These are phyloP conservation scores for Poecilia velifera DNA, from an alignment of 2,797 vertebrate genomes.

Conservation along the genomic window DNA sequence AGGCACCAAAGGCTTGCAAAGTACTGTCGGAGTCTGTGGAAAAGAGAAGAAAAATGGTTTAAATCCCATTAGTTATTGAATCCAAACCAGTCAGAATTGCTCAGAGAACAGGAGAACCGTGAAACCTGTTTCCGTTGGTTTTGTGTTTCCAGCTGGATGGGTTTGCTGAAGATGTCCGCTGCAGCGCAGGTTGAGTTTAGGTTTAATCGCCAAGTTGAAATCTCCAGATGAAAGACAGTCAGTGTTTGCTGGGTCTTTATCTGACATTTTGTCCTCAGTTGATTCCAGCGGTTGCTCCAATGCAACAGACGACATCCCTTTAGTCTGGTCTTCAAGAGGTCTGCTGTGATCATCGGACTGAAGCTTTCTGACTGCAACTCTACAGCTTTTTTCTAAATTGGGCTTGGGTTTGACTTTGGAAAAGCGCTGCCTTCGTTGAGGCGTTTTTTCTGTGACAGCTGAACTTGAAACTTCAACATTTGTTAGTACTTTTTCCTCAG, in stretches of 20 bases:
- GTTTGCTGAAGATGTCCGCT: constrained; percentile 24
- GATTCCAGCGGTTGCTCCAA: constrained; percentile 25
- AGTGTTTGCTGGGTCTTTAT: not conserved
- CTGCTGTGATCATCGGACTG: not conserved
- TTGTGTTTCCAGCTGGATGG: constrained; percentile 3
- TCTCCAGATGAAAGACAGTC: not conserved
- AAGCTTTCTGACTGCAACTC: constrained; percentile 25
- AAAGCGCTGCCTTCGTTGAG: constrained; percentile 41
- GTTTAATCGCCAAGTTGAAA: constrained; percentile 37
- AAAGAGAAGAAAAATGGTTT: not conserved
- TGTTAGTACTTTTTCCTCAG: constrained; percentile 16
- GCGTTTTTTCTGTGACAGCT: constrained; percentile 20
- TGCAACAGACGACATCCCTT: not conserved
- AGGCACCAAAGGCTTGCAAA: not conserved
- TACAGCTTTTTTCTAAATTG: constrained; percentile 35
- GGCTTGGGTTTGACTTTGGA: constrained; percentile 61
- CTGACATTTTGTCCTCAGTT: not conserved
- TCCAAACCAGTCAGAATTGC: not conserved
- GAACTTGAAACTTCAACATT: constrained; percentile 11
- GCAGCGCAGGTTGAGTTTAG: constrained; percentile 63
- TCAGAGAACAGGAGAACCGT: not conserved
- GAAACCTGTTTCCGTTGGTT: constrained; percentile 52
- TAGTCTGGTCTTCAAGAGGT: not conserved
- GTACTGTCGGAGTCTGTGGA: constrained; percentile 7
- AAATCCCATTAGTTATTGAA: not conserved